Evolutionary conservation across 2,797 vertebrate species (phyloP).

Genomic region (Oreochromis grahami): DNA sequence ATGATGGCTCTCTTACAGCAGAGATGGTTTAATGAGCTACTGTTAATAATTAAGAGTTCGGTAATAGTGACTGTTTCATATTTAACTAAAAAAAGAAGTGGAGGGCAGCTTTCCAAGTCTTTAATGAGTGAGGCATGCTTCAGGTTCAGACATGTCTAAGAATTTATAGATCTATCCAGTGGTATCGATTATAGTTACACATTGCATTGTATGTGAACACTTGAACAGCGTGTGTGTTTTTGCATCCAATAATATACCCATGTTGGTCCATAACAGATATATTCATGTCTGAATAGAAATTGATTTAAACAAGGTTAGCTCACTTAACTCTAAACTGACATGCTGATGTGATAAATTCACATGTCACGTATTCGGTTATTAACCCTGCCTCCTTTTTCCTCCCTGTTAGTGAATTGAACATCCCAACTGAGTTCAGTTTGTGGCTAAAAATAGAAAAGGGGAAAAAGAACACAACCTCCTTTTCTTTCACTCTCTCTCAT

Average conservation of each 20-base stretch:
- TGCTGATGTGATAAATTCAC: not conserved
- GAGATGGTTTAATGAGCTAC: not conserved
- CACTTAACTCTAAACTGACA: not conserved
- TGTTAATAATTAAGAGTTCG: no score
- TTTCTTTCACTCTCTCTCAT: not conserved
- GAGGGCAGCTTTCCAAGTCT: not conserved
- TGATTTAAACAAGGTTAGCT: not conserved
- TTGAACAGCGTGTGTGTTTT: not conserved
- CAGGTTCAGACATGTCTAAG: not conserved
- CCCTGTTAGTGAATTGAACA: not conserved
- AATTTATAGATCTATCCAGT: rapidly evolving
- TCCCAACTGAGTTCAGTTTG: not conserved
- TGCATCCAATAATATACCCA: not conserved
- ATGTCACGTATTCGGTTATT: not conserved
- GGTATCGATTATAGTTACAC: not conserved
- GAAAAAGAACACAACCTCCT: not conserved
- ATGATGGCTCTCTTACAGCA: not conserved
- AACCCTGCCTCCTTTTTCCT: not conserved
- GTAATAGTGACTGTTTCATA: no score
- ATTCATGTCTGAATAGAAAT: not conserved
- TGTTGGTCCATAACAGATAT: not conserved
- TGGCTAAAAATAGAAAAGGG: not conserved
- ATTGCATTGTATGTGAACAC: not conserved
- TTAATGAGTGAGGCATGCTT: not conserved
- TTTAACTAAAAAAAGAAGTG: not conserved